Base-by-base conservation (phyloP, 2,888 invertebrate species). In the Drosophila anceps region DNA sequence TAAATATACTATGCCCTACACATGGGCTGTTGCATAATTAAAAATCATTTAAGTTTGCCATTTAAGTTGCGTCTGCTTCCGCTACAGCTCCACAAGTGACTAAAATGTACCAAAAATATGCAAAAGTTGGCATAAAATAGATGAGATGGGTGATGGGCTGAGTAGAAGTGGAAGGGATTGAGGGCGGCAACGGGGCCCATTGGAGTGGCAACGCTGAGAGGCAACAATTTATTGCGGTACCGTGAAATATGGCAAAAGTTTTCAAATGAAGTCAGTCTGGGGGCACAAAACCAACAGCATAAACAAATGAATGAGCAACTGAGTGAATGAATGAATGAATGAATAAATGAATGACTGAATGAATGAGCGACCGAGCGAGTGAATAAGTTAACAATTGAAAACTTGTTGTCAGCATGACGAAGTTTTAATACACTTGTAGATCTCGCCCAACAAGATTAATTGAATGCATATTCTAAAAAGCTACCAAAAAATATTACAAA, bases 231-330 rank as follows among this genome's bases (percentile, higher is more conserved):
- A 85, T 85, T 85, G 83, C 70, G 80, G 68, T 64, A 70, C 59
- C 66, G 55, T 87, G 78, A 85, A 85, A 87, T 87, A 85, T 87
- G 81, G 78, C 74, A 61, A 87, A 88, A 85, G 80, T 85, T 85
- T 86, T 78, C 76, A 78, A 87, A 87, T 80, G 78, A 84, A 84
- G 74, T 84, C 81, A 76, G 81, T 69, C 73, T 64, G 61, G 59
- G 64, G 60, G 54, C 54, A 57, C 78, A 63, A 55, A 64, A 68
- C 35, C 73, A 72, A 67, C 50, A 54, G 76, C 73, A 64, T 74
- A 75, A 81, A 73, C 71, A 76, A 77, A 79, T 79, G 77, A 80
- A 83, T 76, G 79, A 68, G 70, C 41, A 37, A 72, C 33, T 50
- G 39, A 61, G 27, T 60, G 57, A 48, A 31, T 43, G 57, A 58